Percentiles rank a stretch among this genome's conserved stretches.
Conservation (phyloP, 2,888 invertebrate species). For the Drosophila koepferae region DNA sequence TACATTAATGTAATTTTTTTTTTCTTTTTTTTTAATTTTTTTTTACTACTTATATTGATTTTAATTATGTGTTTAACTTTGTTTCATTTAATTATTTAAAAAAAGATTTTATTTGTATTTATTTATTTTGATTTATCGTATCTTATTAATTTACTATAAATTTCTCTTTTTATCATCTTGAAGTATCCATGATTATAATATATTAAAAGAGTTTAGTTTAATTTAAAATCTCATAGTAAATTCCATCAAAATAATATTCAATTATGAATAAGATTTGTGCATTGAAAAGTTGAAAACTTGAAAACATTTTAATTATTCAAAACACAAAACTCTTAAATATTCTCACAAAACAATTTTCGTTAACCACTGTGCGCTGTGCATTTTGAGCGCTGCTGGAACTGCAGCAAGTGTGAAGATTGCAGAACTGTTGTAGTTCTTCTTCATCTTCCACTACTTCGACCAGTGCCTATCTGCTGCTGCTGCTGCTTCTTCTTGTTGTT, state of each 20-base stretch:
- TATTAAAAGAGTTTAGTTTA: too few relatives aligned
- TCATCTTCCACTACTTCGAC: constrained; percentile 14
- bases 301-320: neutral
- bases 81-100: too few relatives aligned
- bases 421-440: constrained; percentile 27
- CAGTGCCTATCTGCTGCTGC: constrained; percentile 6
- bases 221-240: neutral
- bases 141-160: too few relatives aligned
- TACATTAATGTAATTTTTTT: too few relatives aligned
- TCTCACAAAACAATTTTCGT: neutral
- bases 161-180: too few relatives aligned
- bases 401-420: constrained; percentile 59
- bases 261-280: neutral
- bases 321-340: neutral
- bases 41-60: too few relatives aligned
- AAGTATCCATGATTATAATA: too few relatives aligned
- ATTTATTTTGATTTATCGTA: too few relatives aligned
- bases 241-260: neutral
- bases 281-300: neutral
- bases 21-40: too few relatives aligned
- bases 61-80: too few relatives aligned
- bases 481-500: constrained; percentile 8
- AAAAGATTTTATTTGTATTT: too few relatives aligned
- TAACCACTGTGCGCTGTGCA: constrained; percentile 45
- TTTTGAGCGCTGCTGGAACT: constrained; percentile 19